phyloP scores from a whole-genome alignment of 1,140 invertebrate species.

The Lycorma delicatula region DNA sequence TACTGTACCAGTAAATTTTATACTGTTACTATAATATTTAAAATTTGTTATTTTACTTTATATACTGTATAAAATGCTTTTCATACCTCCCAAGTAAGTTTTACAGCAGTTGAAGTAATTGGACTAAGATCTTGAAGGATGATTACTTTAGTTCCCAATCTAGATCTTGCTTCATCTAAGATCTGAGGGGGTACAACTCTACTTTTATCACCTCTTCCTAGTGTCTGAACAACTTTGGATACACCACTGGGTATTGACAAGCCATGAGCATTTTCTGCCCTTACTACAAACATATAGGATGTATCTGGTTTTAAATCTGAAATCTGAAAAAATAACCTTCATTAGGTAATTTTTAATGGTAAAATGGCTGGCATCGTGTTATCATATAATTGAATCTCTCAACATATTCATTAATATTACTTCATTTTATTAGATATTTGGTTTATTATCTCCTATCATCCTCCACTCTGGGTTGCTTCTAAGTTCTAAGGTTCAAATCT shows the following conservation, averaged over 20 bases:
- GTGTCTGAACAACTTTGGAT: slow-evolving; percentile 52
- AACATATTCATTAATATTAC: too few species aligned
- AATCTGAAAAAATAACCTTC: slow-evolving; percentile 44
- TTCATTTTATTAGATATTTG: too few species aligned
- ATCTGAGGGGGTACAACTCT: slow-evolving; percentile 63
- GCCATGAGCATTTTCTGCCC: slow-evolving; percentile 80
- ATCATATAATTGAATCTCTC: too few species aligned
- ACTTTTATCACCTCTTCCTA: slow-evolving; percentile 52
- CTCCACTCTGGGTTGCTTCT: too few species aligned
- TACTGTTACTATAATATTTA: too few species aligned
- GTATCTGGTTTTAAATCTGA: slow-evolving; percentile 66
- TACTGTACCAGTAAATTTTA: too few species aligned
- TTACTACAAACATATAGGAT: slow-evolving; percentile 76
- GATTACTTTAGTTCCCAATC: slow-evolving; percentile 71
- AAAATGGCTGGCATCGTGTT: too few species aligned
- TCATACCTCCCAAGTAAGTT: slow-evolving; percentile 76
- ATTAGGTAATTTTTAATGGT: too few species aligned
- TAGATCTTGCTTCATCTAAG: slow-evolving; percentile 64
- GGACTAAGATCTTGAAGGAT: slow-evolving; percentile 65
- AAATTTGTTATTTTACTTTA: too few species aligned
- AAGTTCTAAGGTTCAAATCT: too few species aligned
- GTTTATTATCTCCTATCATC: too few species aligned
- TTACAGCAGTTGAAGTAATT: slow-evolving; percentile 68
- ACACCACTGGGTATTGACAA: slow-evolving; percentile 57
- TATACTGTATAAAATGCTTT: too few species aligned